Conservation (phyloP, 2,797 vertebrate species). For the Delichon dasypus region DNA sequence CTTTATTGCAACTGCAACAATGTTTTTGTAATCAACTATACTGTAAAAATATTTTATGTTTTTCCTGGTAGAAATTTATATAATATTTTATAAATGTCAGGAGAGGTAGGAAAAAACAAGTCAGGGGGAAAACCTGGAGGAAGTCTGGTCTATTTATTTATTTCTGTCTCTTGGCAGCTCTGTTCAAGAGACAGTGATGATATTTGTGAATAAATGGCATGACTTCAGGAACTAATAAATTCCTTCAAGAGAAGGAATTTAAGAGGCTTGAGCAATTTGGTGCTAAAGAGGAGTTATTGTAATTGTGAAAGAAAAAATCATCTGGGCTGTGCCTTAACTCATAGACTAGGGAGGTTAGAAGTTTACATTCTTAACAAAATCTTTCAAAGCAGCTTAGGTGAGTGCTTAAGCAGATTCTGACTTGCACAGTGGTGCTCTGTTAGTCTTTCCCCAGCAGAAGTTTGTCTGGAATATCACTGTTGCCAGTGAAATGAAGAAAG, state of each 20-base stretch:
- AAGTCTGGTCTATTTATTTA: background rate
- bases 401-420: background rate
- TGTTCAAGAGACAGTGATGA: background rate
- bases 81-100: constrained; percentile 47
- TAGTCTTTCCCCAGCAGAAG: background rate
- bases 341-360: background rate
- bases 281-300: background rate
- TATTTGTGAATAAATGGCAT: constrained; percentile 10
- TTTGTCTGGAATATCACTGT: background rate
- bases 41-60: constrained; percentile 38
- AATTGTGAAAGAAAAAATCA: background rate
- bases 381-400: background rate
- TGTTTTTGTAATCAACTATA: constrained; percentile 36
- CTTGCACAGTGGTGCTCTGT: background rate
- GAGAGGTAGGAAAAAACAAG: background rate
- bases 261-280: background rate
- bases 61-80: constrained; percentile 29
- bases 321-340: background rate
- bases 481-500: background rate
- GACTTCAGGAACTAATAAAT: constrained; percentile 14
- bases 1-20: constrained; percentile 9
- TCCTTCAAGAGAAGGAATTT: background rate
- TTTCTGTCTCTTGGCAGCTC: background rate
- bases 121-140: background rate
- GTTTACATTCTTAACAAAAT: background rate